Conservation (phyloP, 2,888 invertebrate genomes). For the Thereva unica region DNA sequence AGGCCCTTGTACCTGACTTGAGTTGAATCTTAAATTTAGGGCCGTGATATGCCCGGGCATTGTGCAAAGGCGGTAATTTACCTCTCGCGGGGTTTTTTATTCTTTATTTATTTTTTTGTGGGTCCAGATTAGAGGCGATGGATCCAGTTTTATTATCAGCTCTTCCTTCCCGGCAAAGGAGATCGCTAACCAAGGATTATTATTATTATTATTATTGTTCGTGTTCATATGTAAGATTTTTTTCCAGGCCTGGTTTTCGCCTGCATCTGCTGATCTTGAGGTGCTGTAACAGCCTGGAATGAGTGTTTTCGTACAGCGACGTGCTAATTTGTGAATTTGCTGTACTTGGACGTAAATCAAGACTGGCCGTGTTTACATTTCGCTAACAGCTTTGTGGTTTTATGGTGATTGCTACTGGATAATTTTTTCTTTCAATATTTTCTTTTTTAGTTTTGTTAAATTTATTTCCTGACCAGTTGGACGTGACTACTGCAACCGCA, state of each 20-base stretch:
- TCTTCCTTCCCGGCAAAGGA: slow-evolving; percentile 14
- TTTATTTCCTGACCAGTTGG: too few relatives aligned
- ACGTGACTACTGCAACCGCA: too few relatives aligned
- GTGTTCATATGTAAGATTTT: slow-evolving; percentile 11
- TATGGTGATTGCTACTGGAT: slow-evolving; percentile 25
- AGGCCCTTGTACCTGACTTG: slow-evolving; percentile 32
- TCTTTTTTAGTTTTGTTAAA: too few relatives aligned
- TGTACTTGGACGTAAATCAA: slow-evolving; percentile 24
- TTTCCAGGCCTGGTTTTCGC: too few relatives aligned
- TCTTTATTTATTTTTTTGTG: slow-evolving; percentile 38
- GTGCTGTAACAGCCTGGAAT: slow-evolving; percentile 5
- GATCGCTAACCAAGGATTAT: slow-evolving; percentile 6
- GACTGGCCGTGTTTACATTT: slow-evolving; percentile 35
- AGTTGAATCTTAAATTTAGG: slow-evolving; percentile 17
- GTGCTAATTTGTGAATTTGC: slow-evolving; percentile 37
- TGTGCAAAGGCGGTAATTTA: slow-evolving; percentile 35
- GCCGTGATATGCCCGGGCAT: slow-evolving; percentile 19
- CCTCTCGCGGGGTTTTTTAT: slow-evolving; percentile 26
- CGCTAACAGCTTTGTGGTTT: slow-evolving; percentile 34
- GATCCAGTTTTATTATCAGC: slow-evolving; percentile 34
- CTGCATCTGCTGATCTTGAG: background rate
- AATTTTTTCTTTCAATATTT: background rate
- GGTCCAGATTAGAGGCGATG: slow-evolving; percentile 33
- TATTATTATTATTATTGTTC: slow-evolving; percentile 16
- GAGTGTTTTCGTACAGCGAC: slow-evolving; percentile 25